phyloP scores from a whole-genome alignment of 2,797 vertebrate species.

The Etheostoma perlongum region DNA sequence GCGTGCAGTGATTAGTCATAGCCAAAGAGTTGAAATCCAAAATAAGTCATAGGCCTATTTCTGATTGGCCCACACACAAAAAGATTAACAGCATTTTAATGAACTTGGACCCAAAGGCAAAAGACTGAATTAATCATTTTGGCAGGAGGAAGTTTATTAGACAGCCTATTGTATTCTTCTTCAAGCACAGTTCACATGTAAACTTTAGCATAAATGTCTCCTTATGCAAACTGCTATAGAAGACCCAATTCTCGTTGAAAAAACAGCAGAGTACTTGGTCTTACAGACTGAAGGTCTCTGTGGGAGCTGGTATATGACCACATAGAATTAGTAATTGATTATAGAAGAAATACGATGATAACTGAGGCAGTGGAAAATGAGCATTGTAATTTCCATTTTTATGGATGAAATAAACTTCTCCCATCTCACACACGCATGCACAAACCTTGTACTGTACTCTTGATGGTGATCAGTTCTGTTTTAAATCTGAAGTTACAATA shows the following conservation, averaged over 20 bases:
- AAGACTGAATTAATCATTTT: conserved; percentile 53
- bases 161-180: conserved; percentile 19
- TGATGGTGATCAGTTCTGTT: too few relatives aligned
- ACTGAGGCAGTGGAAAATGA: too few relatives aligned
- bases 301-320: neutral
- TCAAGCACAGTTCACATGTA: neutral
- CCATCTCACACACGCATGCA: too few relatives aligned
- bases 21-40: conserved; percentile 17
- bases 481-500: too few relatives aligned
- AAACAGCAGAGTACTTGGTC: neutral
- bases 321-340: too few relatives aligned
- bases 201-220: conserved; percentile 23
- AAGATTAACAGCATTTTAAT: conserved; percentile 49
- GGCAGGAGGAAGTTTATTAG: conserved; percentile 32
- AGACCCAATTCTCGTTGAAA: neutral
- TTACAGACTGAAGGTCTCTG: conserved; percentile 24
- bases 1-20: conserved; percentile 33
- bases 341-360: too few relatives aligned
- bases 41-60: conserved; percentile 48
- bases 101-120: conserved; percentile 49
- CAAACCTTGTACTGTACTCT: too few relatives aligned
- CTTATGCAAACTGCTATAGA: neutral
- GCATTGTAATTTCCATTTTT: too few relatives aligned
- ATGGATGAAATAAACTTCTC: too few relatives aligned
- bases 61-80: conserved; percentile 23